phyloP scores from a whole-genome alignment of 2,113 vertebrate genomes.

The Phyllostomus discolor region DNA sequence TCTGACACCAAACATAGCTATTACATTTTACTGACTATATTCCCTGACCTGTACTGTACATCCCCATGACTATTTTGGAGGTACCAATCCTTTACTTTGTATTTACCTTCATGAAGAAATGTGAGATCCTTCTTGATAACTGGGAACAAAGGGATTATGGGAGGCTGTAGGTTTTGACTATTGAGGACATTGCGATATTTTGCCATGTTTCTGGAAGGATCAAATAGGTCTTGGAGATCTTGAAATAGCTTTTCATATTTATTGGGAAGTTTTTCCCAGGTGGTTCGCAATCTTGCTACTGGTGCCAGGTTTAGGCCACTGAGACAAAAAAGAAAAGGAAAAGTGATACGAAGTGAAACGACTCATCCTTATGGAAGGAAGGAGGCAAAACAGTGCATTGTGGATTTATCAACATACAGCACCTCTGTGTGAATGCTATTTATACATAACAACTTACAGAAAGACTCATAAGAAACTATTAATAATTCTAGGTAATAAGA shows the following conservation, averaged over 20 bases:
- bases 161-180: constrained; percentile 96
- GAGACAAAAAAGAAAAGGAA: constrained; percentile 37
- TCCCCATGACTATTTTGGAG: background rate
- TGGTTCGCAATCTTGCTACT: constrained; percentile 95
- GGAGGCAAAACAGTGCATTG: background rate
- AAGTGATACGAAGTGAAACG: background rate
- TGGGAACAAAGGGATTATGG: constrained; percentile 97
- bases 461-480: background rate
- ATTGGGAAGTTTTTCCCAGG: constrained; percentile 98
- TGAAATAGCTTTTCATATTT: constrained; percentile 98
- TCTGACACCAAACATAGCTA: background rate
- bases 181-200: constrained; percentile 98
- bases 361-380: background rate
- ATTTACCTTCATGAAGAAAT: constrained; percentile 96
- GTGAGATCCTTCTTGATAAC: constrained; percentile 99
- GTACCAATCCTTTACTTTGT: background rate
- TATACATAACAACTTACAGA: background rate
- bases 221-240: constrained; percentile 98
- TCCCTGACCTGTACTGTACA: background rate
- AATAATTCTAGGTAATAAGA: background rate
- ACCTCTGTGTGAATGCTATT: background rate
- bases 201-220: constrained; percentile 99
- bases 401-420: background rate
- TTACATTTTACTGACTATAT: background rate
- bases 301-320: constrained; percentile 97